These are phyloP conservation scores for Nomada fabriciana DNA, from an alignment of 2,888 invertebrate species.

Conservation along the genomic window DNA sequence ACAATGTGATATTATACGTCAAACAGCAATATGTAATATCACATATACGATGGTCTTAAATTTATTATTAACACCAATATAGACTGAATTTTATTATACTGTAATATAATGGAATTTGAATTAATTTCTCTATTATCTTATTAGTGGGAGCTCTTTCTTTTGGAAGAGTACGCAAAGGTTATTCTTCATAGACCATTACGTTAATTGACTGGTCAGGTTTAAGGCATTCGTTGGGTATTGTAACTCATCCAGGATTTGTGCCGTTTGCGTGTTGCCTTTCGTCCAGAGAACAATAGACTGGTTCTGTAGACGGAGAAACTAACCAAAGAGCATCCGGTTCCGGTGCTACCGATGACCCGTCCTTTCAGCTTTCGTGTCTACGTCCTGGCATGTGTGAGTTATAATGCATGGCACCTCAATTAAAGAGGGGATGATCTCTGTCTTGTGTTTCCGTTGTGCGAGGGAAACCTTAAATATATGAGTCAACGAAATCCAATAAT, in stretches of 20 bases:
- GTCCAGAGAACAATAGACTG: constrained; percentile 55
- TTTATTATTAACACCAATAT: too few relatives aligned
- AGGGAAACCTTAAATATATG: constrained; percentile 28
- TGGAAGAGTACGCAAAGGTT: too few relatives aligned
- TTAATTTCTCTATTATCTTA: too few relatives aligned
- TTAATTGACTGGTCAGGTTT: constrained; percentile 27
- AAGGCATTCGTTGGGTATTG: constrained; percentile 27
- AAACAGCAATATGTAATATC: too few relatives aligned
- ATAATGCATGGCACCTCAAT: constrained; percentile 52
- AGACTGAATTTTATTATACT: too few relatives aligned
- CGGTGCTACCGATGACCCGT: constrained; percentile 51
- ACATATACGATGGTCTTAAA: too few relatives aligned
- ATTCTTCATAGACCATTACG: not conserved
- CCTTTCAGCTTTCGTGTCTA: constrained; percentile 46
- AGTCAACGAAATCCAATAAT: constrained; percentile 3
- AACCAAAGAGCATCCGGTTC: constrained; percentile 69
- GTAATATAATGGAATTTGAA: too few relatives aligned
- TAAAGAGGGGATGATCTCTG: constrained; percentile 42
- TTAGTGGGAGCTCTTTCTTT: too few relatives aligned
- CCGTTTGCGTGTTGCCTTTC: constrained; percentile 51
- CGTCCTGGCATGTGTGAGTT: constrained; percentile 45
- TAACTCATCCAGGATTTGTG: constrained; percentile 38
- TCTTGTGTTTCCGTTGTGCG: constrained; percentile 31
- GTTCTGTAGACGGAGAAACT: constrained; percentile 36
- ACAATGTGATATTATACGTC: too few relatives aligned